Conservation (phyloP, 1,140 invertebrate genomes). For the Harlomillsia oculata region DNA sequence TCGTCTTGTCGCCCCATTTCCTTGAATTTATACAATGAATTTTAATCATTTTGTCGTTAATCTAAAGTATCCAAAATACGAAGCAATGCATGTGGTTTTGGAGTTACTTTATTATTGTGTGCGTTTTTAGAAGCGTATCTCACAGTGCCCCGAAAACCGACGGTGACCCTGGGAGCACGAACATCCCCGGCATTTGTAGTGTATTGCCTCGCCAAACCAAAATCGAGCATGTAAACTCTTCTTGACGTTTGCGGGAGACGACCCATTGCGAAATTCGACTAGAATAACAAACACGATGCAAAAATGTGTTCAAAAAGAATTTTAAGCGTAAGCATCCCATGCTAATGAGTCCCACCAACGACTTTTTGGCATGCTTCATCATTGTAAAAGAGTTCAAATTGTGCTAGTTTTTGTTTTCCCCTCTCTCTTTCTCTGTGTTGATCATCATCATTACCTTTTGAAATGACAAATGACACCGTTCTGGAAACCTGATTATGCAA, state of each 20-base stretch:
- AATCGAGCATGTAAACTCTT: conserved; percentile 98
- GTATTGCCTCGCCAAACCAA: conserved; percentile 95
- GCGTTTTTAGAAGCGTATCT: conserved; percentile 99
- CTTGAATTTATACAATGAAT: conserved; percentile 43
- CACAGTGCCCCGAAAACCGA: conserved; percentile 79
- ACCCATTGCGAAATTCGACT: conserved; percentile 99
- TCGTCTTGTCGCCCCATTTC: conserved; percentile 99
- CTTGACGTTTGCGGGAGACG: conserved; percentile 74
- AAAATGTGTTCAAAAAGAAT: too few relatives aligned
- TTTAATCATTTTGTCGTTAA: background rate
- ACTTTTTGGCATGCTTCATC: too few relatives aligned
- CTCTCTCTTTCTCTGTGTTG: too few relatives aligned
- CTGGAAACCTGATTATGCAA: too few relatives aligned
- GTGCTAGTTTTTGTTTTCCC: too few relatives aligned
- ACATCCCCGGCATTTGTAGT: conserved; percentile 92
- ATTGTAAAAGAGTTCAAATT: too few relatives aligned
- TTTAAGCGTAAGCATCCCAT: too few relatives aligned
- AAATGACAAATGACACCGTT: too few relatives aligned
- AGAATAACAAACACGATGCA: too few relatives aligned
- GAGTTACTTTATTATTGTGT: conserved; percentile 81
- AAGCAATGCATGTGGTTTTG: conserved; percentile 1
- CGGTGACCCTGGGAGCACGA: conserved; percentile 86
- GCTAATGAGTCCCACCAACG: too few relatives aligned
- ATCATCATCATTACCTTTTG: too few relatives aligned
- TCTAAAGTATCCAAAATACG: background rate